Evolutionary conservation across 1,140 invertebrate genomes (phyloP), one percentile per base, ranked within the genome.

Genomic region (Lysiphlebus fabarum): DNA sequence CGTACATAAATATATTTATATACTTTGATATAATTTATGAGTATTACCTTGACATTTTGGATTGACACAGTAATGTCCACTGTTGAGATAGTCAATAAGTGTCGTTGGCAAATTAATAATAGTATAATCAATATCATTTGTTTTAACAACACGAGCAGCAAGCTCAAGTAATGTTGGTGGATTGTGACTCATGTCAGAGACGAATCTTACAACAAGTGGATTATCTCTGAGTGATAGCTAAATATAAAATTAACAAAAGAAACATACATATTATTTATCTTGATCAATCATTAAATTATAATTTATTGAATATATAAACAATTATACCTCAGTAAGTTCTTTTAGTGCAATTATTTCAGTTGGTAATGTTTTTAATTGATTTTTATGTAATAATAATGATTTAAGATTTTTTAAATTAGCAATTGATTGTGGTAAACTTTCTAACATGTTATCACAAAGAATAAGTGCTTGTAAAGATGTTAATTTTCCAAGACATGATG

Each of bases 151-250:
- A 56, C 96, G 83, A 0, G 91, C 96, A 0, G 95, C 86, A 33
- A 98, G 77, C 78, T 99, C 96, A 65, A 95, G 76, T 11, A 99
- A 77, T 1, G 88, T 89, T 0, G 95, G 91, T 9, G 94, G 92
- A 75, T 93, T 88, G 68, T 95, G 84, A 1, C 87, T 89, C 85
- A 98, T 91, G 63, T 96, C 93, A 62, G 86, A 86, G 0, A 98
- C 93, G 78, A 99, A 99, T 64, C 91, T 84, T 11, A 94, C 92
- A 3, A 99, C 95, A 17, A 99, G 80, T 3, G 96, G 96, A 82
- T 98, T 99, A 69, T 98, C 96, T 48, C 96, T 81, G 14, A 99
- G 79, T 80, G 94, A 97, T 53, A 99, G 80, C 91, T 96, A 75
- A 82, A 67, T 66, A n/a, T n/a, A n/a, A n/a, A n/a, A n/a, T n/a